phyloP scores from a whole-genome alignment of 2,888 invertebrate genomes.

The Argyresthia albistria region DNA sequence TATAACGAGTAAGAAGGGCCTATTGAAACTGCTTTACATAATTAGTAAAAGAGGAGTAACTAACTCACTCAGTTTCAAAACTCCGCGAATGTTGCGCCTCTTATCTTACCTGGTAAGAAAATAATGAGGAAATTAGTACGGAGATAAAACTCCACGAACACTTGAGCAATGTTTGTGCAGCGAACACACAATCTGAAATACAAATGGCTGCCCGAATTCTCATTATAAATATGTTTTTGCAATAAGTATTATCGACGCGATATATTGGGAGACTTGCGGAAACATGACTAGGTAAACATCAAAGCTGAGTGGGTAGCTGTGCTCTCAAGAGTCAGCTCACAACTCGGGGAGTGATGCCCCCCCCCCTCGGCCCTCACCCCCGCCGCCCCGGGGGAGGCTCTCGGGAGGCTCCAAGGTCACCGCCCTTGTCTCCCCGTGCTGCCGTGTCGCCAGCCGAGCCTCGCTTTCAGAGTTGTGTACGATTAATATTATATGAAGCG shows the following conservation, averaged over 20 bases:
- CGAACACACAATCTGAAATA: slow-evolving; percentile 1
- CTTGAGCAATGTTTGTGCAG: neutral
- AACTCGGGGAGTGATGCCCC: slow-evolving; percentile 21
- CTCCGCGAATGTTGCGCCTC: neutral
- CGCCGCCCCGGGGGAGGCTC: slow-evolving; percentile 16
- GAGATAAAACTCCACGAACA: neutral
- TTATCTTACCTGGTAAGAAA: slow-evolving; percentile 28
- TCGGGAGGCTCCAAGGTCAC: slow-evolving; percentile 54
- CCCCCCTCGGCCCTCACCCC: slow-evolving; percentile 11
- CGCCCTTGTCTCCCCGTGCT: slow-evolving; percentile 54
- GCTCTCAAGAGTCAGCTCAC: slow-evolving; percentile 51
- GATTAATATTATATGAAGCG: slow-evolving; percentile 43
- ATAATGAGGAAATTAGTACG: slow-evolving; percentile 1
- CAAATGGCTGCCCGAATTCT: slow-evolving; percentile 1
- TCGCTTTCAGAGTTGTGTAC: slow-evolving; percentile 24
- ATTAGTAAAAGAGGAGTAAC: neutral
- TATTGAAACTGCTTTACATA: too few relatives aligned
- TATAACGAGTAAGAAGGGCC: neutral
- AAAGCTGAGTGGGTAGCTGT: slow-evolving; percentile 24
- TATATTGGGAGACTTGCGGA: neutral
- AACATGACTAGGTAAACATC: too few relatives aligned
- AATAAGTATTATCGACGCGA: neutral
- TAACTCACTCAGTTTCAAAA: slow-evolving; percentile 22
- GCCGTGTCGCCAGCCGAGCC: slow-evolving; percentile 45
- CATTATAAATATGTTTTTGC: neutral